Evolutionary conservation across 2,113 vertebrate genomes (phyloP).

Genomic region (Ibidorhyncha struthersii): DNA sequence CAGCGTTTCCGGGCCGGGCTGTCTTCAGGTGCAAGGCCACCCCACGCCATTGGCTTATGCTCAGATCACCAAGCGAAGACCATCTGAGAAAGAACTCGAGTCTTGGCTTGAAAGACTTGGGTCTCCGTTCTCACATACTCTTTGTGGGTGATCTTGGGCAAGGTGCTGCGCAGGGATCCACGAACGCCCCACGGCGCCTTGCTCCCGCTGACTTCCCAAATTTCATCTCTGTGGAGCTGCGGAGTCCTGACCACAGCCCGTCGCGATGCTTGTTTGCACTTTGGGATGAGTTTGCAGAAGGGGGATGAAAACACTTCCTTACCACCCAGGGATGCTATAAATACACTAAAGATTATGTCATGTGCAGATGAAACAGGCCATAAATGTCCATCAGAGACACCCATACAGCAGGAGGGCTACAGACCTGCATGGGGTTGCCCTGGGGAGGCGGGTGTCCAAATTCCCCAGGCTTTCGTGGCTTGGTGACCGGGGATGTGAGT

Average conservation of each 20-base stretch:
- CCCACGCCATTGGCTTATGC: fast-evolving
- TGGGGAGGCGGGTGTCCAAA: neutral
- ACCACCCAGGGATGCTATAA: neutral
- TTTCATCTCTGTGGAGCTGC: neutral
- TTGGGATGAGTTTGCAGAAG: neutral
- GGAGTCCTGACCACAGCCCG: neutral
- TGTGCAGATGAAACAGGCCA: neutral
- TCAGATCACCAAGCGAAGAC: neutral
- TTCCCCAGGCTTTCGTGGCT: fast-evolving
- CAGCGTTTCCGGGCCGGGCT: fast-evolving
- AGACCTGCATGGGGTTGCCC: neutral
- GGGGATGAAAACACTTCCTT: neutral
- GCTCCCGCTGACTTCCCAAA: neutral
- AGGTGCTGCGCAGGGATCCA: neutral
- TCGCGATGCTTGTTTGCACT: neutral
- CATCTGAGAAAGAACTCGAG: neutral
- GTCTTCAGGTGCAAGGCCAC: neutral
- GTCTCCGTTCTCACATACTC: fast-evolving
- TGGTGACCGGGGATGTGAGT: fast-evolving
- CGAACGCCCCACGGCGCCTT: fast-evolving
- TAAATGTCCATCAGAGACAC: neutral
- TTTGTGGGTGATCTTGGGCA: fast-evolving
- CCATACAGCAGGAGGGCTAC: neutral
- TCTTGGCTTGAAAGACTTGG: neutral
- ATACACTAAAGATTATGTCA: neutral